phyloP scores from a whole-genome alignment of 2,113 vertebrate species.

The Microtus ochrogaster region DNA sequence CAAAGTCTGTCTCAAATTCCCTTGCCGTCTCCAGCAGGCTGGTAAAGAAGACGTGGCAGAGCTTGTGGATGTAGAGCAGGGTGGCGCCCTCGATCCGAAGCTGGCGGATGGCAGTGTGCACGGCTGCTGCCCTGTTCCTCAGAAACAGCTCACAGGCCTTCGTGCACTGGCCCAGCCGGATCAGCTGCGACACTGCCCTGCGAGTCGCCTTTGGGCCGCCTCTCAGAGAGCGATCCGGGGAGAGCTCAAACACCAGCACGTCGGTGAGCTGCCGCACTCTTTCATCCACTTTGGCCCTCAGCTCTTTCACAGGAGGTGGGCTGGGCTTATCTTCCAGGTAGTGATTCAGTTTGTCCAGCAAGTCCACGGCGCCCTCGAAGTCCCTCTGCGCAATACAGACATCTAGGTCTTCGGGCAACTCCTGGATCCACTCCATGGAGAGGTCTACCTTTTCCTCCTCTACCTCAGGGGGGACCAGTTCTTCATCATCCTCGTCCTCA shows the following conservation, averaged over 20 bases:
- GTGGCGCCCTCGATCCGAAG: slow-evolving; percentile 98
- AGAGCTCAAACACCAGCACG: slow-evolving; percentile 97
- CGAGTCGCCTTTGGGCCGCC: slow-evolving; percentile 96
- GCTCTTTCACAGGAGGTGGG: slow-evolving; percentile 92
- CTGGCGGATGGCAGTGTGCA: slow-evolving; percentile 97
- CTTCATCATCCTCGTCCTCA: slow-evolving; percentile 83
- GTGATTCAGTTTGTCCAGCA: slow-evolving; percentile 94
- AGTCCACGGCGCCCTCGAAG: slow-evolving; percentile 97
- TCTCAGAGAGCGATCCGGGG: slow-evolving; percentile 94
- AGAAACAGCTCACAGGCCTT: slow-evolving; percentile 98
- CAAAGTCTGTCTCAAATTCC: slow-evolving; percentile 97
- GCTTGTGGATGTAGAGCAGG: slow-evolving; percentile 97
- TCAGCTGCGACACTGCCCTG: slow-evolving; percentile 96
- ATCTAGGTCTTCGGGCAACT: slow-evolving; percentile 96
- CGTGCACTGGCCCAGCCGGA: slow-evolving; percentile 96
- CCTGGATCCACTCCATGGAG: slow-evolving; percentile 96
- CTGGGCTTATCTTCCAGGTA: slow-evolving; percentile 92
- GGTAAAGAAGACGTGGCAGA: slow-evolving; percentile 99
- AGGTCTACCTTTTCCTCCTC: slow-evolving; percentile 92
- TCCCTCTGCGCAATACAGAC: slow-evolving; percentile 98
- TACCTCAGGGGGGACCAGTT: slow-evolving; percentile 71
- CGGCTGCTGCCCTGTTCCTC: slow-evolving; percentile 94
- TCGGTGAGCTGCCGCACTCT: slow-evolving; percentile 95
- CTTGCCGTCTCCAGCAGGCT: slow-evolving; percentile 95
- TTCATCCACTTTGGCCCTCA: slow-evolving; percentile 92